These are phyloP conservation scores for Syngnathus typhle DNA, from an alignment of 2,113 vertebrate species.

Conservation along the genomic window DNA sequence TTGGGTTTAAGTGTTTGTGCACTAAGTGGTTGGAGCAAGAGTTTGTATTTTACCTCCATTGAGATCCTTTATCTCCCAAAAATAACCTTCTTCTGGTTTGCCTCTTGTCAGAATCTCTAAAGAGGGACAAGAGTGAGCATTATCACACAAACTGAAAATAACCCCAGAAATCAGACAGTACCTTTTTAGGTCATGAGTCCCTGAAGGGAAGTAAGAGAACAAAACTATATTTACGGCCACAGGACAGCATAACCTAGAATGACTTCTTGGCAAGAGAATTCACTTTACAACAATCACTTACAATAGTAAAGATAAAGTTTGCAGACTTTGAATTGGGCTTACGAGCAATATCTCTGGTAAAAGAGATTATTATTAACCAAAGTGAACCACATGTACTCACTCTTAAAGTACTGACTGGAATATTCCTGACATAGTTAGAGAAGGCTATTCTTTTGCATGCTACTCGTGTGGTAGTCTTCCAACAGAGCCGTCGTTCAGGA, in stretches of 20 bases:
- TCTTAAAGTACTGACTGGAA: constrained; percentile 6
- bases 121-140: constrained; percentile 72
- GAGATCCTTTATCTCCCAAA: constrained; percentile 51
- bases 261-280: constrained; percentile 18
- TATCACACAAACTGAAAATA: constrained; percentile 97
- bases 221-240: constrained; percentile 66
- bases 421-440: neutral
- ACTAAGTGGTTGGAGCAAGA: neutral
- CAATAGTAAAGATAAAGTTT: constrained; percentile 6
- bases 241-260: constrained; percentile 57
- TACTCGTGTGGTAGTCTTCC: neutral
- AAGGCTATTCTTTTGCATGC: constrained; percentile 7
- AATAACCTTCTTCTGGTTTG: constrained; percentile 42
- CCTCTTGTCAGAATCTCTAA: constrained; percentile 47
- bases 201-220: constrained; percentile 74
- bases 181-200: constrained; percentile 94
- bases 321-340: constrained; percentile 9
- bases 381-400: constrained; percentile 34
- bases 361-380: constrained; percentile 26
- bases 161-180: constrained; percentile 83
- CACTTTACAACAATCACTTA: constrained; percentile 19
- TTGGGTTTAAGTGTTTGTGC: neutral
- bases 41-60: constrained; percentile 2
- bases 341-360: constrained; percentile 17
- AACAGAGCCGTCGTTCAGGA: neutral